Base-by-base conservation (phyloP, 2,797 vertebrate species). In the Benthosema pterotum region DNA sequence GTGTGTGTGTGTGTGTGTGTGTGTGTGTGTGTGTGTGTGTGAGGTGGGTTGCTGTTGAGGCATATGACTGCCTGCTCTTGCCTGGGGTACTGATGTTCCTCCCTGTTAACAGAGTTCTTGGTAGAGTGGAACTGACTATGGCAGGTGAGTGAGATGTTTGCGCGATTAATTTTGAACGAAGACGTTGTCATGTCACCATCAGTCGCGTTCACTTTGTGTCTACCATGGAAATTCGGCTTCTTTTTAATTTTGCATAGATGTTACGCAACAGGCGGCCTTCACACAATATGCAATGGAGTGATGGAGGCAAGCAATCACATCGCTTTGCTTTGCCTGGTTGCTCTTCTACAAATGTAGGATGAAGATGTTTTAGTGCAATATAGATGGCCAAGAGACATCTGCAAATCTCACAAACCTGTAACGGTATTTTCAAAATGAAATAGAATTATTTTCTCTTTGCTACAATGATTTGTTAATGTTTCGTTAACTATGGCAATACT, bases 51-150 rank as follows among this genome's bases (percentile, higher is more conserved):
- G 57, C 62, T 61, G 69, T 65, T 54, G 55, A 80, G 57, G 79
- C 66, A 70, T 83, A 70, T 73, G 80, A 71, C 75, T 83, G 80
- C 62, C 78, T 78, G 77, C 72, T 54, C 8, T 78, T 78, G 76
- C 74, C 78, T 51, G 72, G 67, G 76, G 76, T 71, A 60, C 60
- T 79, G 74, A 79, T 76, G 83, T 71, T 66, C 77, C 74, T 75
- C 84, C 71, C 63, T 70, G 78, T 57, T 76, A 85, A 69, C 7
- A 54, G 55, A 54, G 63, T 45, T 52, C 57, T 45, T 71, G 65
- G 62, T 76, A 65, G 69, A 66, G 66, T 69, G 67, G 25, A 7
- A 63, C 67, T 71, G 53, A 56, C 74, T 46, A 43, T 54, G 38
- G 68, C 68, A 75, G 57, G 62, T 62, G 74, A 74, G 64, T 50